These are phyloP conservation scores for Fragum fragum DNA, from an alignment of 2,888 invertebrate genomes.

Conservation along the genomic window DNA sequence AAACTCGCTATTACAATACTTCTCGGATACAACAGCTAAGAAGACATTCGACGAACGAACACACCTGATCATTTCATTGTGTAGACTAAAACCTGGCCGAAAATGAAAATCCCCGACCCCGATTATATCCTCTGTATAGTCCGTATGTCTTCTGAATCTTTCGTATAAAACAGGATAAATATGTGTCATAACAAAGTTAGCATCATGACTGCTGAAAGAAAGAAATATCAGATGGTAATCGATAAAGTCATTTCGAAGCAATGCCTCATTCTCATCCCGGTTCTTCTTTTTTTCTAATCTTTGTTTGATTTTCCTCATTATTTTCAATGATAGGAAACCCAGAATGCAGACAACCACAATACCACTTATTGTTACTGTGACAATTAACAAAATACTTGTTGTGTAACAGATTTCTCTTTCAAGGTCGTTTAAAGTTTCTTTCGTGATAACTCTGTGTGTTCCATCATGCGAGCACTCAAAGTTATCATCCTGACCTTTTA, in stretches of 20 bases:
- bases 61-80: not conserved
- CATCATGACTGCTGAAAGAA: conserved; percentile 11
- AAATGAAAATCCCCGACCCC: not conserved
- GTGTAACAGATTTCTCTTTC: not conserved
- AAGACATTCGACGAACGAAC: not conserved
- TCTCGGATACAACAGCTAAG: not conserved
- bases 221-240: not conserved
- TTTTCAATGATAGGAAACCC: not conserved
- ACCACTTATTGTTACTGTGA: not conserved
- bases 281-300: not conserved
- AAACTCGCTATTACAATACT: conserved; percentile 9
- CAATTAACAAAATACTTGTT: not conserved
- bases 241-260: too few species aligned
- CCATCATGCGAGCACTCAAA: not conserved
- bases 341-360: not conserved
- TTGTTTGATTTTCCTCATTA: not conserved
- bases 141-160: not conserved
- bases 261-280: not conserved
- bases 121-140: not conserved
- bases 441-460: not conserved
- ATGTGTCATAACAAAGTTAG: not conserved
- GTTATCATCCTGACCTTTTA: not conserved
- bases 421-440: not conserved
- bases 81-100: conserved; percentile 4
- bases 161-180: not conserved